Evolutionary conservation across 1,140 invertebrate genomes (phyloP), one percentile per base, ranked within the genome.

Genomic region (Lepidurus couesii): DNA sequence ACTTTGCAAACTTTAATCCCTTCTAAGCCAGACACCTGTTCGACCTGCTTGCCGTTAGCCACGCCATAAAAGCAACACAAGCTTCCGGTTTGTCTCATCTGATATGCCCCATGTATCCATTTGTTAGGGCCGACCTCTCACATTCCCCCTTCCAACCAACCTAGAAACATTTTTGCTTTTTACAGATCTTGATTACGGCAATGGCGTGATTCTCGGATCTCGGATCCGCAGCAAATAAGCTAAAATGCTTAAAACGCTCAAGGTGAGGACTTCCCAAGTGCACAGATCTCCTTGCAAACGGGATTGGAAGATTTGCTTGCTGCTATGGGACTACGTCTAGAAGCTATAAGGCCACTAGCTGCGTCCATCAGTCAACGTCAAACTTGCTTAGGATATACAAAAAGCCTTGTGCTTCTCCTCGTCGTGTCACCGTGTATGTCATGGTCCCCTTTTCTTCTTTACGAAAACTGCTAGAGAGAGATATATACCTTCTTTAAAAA

Each of bases 51-150:
- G 53, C 53, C 53, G 21, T 34, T 16, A 65, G 53, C 53, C 53
- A 65, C 53, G 53, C 53, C 53, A 65, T 16, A 13, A 65, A 65
- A 65, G 53, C 16, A 65, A 65, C 53, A 16, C 13, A 65, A 21
- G 53, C 53, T 65, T 65, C 53, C 53, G 53, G 53, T 65, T 65
- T 13, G 53, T n/a, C 21, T 65, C 53, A 65, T 65, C 53, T 65
- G 53, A 65, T 65, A 65, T 7, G 53, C 53, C 13, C 13, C 8
- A 65, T 16, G 6, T 7, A 16, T 16, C 16, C 16, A 11, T 13
- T 65, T 7, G 16, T 65, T 13, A 65, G 13, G 9, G 8, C 0
- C 13, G n/a, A 9, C 53, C 16, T 65, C 53, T 65, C 21, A 13
- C 45, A 10, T 10, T 16, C 45, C 45, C 45, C 45, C 45, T 5